These are phyloP conservation scores for Siphlonurus alternatus DNA, from an alignment of 2,888 invertebrate genomes.

Conservation along the genomic window DNA sequence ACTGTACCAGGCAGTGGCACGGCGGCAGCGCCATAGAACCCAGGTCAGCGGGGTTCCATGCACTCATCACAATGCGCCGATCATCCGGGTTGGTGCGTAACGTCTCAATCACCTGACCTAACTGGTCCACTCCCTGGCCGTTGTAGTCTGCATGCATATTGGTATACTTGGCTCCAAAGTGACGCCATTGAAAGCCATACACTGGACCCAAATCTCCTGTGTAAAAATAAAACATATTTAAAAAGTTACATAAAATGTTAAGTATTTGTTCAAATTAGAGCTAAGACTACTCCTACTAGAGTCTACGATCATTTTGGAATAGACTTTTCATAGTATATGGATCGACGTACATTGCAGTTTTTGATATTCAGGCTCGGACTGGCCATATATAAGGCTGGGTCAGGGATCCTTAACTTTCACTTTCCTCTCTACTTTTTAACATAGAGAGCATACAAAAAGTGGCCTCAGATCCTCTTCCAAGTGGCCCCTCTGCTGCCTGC, in stretches of 20 bases:
- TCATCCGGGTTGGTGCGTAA: conserved; percentile 69
- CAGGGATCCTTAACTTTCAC: no score
- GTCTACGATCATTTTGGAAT: no score
- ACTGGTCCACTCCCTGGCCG: conserved; percentile 77
- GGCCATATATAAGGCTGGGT: no score
- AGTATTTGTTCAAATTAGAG: background rate
- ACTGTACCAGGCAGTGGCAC: conserved; percentile 89
- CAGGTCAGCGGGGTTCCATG: conserved; percentile 88
- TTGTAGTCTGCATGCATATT: conserved; percentile 68
- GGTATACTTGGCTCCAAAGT: conserved; percentile 82
- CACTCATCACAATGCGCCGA: conserved; percentile 77
- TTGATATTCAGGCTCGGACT: no score
- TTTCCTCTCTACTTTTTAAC: no score
- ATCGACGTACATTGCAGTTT: no score
- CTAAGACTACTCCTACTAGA: no score
- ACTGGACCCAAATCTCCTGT: conserved; percentile 86
- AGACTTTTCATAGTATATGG: no score
- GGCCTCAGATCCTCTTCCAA: no score
- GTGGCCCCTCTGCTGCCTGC: no score
- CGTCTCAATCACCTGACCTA: conserved; percentile 56
- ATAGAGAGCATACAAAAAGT: no score
- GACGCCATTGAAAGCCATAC: conserved; percentile 98
- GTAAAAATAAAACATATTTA: conserved; percentile 8
- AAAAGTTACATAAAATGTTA: background rate
- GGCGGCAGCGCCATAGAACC: conserved; percentile 90